Evolutionary conservation across 2,113 vertebrate species (phyloP).

Genomic region (Pollimyrus isidori): DNA sequence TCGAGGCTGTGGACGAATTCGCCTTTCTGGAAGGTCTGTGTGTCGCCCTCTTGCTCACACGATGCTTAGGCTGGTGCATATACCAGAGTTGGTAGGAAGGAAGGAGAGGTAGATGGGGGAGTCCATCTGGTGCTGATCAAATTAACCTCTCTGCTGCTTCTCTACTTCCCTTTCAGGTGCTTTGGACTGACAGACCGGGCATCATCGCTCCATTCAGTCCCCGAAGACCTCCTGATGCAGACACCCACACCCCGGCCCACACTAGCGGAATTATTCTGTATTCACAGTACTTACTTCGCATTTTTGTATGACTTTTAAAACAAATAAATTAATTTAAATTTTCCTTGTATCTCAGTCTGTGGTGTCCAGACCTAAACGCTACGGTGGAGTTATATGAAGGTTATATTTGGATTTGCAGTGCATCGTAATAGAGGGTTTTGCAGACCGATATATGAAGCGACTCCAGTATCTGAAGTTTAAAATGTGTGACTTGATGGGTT

Average conservation of each 20-base stretch:
- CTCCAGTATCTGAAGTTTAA: background rate
- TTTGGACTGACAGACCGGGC: conserved; percentile 50
- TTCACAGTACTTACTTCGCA: background rate
- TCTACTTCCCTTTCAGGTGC: conserved; percentile 40
- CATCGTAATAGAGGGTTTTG: background rate
- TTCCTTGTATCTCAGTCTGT: background rate
- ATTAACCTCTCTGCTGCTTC: background rate
- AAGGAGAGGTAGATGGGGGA: background rate
- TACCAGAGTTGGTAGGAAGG: background rate
- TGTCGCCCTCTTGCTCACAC: background rate
- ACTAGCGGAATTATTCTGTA: too few relatives aligned
- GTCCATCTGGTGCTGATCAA: background rate
- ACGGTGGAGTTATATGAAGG: background rate
- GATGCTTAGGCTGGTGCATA: background rate
- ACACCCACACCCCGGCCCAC: background rate
- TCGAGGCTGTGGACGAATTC: conserved; percentile 72
- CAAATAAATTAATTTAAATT: background rate
- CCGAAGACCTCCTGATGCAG: background rate
- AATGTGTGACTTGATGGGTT: background rate
- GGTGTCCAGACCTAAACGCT: background rate
- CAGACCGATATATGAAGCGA: background rate
- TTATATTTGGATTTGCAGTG: background rate
- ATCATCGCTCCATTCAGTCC: background rate
- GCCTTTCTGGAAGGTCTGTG: conserved; percentile 73
- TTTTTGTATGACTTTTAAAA: conserved; percentile 3